A percentile compares a stretch with the other conserved stretches of the same genome.
phyloP scores from a whole-genome alignment of 2,888 invertebrate genomes.

The Mylabris sibirica region DNA sequence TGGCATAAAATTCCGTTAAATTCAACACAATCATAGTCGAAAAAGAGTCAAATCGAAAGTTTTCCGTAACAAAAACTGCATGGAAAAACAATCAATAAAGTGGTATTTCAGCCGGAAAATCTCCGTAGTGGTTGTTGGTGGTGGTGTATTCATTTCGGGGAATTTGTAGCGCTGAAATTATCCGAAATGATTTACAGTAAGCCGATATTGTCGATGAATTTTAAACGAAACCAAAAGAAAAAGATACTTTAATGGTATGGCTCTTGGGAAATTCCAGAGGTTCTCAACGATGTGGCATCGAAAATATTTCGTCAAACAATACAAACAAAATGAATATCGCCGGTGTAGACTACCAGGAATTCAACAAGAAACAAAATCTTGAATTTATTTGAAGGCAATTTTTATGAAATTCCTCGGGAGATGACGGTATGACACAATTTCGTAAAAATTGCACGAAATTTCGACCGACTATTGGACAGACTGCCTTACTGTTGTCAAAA shows the following conservation, averaged over 20 bases:
- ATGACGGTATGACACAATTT: background rate
- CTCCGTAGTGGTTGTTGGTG: background rate
- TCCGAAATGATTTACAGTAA: background rate
- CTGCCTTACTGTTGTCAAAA: constrained; percentile 22
- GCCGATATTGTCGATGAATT: background rate
- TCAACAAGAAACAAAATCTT: background rate
- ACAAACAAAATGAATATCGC: background rate
- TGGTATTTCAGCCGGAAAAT: background rate
- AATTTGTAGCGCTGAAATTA: constrained; percentile 16
- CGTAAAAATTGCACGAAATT: constrained; percentile 15
- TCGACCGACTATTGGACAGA: constrained; percentile 2
- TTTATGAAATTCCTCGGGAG: background rate
- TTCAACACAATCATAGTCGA: no score
- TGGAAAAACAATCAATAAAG: background rate
- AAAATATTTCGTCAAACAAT: background rate
- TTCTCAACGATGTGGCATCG: constrained; percentile 11
- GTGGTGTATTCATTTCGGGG: background rate
- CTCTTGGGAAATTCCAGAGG: constrained; percentile 9
- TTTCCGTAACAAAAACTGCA: background rate
- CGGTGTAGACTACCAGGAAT: background rate
- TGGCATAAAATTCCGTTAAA: background rate
- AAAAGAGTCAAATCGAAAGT: no score
- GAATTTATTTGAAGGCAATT: background rate
- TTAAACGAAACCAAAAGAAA: background rate
- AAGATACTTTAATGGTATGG: background rate